Evolutionary conservation across 2,888 invertebrate species (phyloP).

Genomic region (Hymenopus coronatus): DNA sequence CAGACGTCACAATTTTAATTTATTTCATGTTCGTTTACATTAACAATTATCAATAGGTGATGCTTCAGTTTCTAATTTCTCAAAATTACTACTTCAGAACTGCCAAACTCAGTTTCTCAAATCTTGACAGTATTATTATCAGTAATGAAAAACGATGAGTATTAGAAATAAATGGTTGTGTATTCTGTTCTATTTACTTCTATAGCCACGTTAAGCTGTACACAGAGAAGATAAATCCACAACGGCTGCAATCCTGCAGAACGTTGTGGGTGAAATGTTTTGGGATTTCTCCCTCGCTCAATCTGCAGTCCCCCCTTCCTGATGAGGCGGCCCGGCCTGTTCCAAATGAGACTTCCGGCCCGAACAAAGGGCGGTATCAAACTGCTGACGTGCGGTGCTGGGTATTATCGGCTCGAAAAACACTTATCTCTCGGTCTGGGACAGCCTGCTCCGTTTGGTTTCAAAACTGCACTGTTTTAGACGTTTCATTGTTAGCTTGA

Average conservation of each 20-base stretch:
- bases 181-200: not conserved
- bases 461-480: not conserved
- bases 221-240: not conserved
- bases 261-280: not conserved
- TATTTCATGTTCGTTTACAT: too few relatives aligned
- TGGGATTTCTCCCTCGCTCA: not conserved
- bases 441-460: not conserved
- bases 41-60: too few relatives aligned
- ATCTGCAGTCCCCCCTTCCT: not conserved
- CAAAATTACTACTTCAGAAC: too few relatives aligned
- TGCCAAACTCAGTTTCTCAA: too few relatives aligned
- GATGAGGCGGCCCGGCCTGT: not conserved
- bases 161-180: too few relatives aligned
- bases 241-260: not conserved
- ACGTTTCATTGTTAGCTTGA: not conserved
- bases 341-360: not conserved
- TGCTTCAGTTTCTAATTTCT: too few relatives aligned
- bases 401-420: not conserved
- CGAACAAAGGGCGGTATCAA: not conserved
- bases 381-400: not conserved
- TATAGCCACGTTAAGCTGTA: not conserved
- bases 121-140: too few relatives aligned
- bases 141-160: too few relatives aligned
- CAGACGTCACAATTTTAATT: too few relatives aligned
- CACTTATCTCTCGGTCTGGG: not conserved